Conservation (phyloP, 2,113 vertebrate genomes). For the Pagrus major region DNA sequence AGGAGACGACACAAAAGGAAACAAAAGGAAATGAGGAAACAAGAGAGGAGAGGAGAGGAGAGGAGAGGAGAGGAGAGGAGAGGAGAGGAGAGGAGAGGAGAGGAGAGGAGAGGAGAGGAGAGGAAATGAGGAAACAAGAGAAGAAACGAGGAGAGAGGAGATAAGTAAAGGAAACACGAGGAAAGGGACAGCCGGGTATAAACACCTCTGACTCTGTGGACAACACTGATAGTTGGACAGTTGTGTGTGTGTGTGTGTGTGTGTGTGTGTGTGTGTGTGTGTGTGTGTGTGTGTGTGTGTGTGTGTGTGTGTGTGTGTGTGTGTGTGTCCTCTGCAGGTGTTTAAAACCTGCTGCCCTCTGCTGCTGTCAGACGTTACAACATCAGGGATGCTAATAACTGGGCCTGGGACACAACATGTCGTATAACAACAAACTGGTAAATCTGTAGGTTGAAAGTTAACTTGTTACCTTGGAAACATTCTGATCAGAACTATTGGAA, state of each 20-base stretch:
- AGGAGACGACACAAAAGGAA: neutral
- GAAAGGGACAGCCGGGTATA: neutral
- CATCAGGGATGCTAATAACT: neutral
- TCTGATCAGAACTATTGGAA: neutral
- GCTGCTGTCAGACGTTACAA: slow-evolving; percentile 9
- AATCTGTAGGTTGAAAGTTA: neutral
- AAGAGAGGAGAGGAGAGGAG: neutral
- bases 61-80: neutral
- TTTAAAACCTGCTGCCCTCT: slow-evolving; percentile 48
- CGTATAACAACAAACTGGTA: too few relatives aligned
- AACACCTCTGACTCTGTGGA: neutral
- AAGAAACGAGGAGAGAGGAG: neutral
- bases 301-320: slow-evolving; percentile 9
- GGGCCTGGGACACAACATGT: neutral
- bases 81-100: neutral
- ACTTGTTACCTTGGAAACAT: neutral
- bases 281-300: neutral
- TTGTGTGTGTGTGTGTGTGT: neutral
- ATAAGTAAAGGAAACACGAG: neutral
- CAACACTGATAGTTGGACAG: neutral
- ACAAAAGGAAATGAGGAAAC: neutral
- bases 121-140: too few relatives aligned
- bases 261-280: neutral
- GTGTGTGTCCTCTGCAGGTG: neutral
- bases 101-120: too few relatives aligned